Evolutionary conservation across 1,140 invertebrate species (phyloP).

Genomic region (Coboldia fuscipes): DNA sequence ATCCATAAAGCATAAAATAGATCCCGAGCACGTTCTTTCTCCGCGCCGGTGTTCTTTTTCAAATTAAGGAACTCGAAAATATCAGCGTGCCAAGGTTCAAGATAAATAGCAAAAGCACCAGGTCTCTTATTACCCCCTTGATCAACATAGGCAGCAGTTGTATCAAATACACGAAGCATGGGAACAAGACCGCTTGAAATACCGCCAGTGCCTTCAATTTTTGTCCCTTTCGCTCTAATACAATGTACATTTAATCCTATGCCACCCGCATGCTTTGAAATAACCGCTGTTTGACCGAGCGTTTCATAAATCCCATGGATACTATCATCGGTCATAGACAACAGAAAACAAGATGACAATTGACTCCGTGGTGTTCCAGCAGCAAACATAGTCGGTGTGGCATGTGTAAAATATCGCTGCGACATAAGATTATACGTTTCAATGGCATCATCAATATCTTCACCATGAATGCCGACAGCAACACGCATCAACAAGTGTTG

Average conservation of each 20-base stretch:
- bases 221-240: constrained; percentile 38
- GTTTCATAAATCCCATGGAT: constrained; percentile 73
- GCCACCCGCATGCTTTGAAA: constrained; percentile 42
- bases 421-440: constrained; percentile 59
- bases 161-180: constrained; percentile 48
- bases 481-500: constrained; percentile 97
- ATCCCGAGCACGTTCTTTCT: constrained; percentile 37
- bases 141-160: constrained; percentile 48
- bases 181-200: constrained; percentile 45
- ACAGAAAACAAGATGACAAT: constrained; percentile 45
- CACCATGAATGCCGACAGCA: constrained; percentile 78
- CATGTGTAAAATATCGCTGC: constrained; percentile 60
- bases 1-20: constrained; percentile 54
- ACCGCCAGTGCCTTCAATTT: constrained; percentile 47
- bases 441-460: constrained; percentile 64
- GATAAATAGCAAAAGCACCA: constrained; percentile 50
- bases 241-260: constrained; percentile 49
- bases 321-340: constrained; percentile 44
- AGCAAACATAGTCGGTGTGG: constrained; percentile 59
- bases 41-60: constrained; percentile 39
- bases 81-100: constrained; percentile 56
- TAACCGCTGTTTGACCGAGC: constrained; percentile 59
- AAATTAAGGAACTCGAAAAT: constrained; percentile 44
- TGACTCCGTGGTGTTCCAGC: constrained; percentile 45
- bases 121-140: constrained; percentile 55